phyloP scores from a whole-genome alignment of 2,797 vertebrate species.

The Corythornis leucogaster region DNA sequence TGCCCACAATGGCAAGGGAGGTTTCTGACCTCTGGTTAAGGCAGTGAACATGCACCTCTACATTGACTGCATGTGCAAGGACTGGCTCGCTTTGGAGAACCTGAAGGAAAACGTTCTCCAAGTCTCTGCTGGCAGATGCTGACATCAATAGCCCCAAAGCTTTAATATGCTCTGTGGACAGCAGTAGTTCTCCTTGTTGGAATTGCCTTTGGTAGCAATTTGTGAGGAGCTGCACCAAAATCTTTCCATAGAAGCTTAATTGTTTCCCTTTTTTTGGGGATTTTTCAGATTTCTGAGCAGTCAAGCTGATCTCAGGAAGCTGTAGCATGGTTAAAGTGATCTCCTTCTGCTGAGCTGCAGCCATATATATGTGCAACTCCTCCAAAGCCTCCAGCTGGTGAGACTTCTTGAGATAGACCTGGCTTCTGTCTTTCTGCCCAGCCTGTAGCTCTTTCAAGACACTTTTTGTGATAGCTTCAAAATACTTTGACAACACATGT shows the following conservation, averaged over 20 bases:
- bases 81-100: slow-evolving; percentile 80
- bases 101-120: slow-evolving; percentile 83
- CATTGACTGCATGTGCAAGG: slow-evolving; percentile 76
- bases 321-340: slow-evolving; percentile 83
- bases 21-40: slow-evolving; percentile 69
- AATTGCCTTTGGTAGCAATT: slow-evolving; percentile 57
- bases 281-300: slow-evolving; percentile 29
- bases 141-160: slow-evolving; percentile 84
- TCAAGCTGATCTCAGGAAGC: slow-evolving; percentile 81
- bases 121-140: slow-evolving; percentile 76
- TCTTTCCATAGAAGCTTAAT: slow-evolving; percentile 83
- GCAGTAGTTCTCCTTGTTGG: slow-evolving; percentile 59
- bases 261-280: slow-evolving; percentile 10
- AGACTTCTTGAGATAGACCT: slow-evolving; percentile 48
- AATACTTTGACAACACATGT: slow-evolving; percentile 79
- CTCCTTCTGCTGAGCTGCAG: slow-evolving; percentile 75
- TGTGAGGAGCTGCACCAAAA: slow-evolving; percentile 84
- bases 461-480: slow-evolving; percentile 75
- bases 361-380: slow-evolving; percentile 83
- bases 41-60: slow-evolving; percentile 83
- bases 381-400: slow-evolving; percentile 82
- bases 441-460: slow-evolving; percentile 81
- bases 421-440: neutral
- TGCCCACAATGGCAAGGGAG: slow-evolving; percentile 59
- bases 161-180: slow-evolving; percentile 81